Evolutionary conservation across 2,113 vertebrate species (phyloP).

Genomic region (Charadrius vociferus): DNA sequence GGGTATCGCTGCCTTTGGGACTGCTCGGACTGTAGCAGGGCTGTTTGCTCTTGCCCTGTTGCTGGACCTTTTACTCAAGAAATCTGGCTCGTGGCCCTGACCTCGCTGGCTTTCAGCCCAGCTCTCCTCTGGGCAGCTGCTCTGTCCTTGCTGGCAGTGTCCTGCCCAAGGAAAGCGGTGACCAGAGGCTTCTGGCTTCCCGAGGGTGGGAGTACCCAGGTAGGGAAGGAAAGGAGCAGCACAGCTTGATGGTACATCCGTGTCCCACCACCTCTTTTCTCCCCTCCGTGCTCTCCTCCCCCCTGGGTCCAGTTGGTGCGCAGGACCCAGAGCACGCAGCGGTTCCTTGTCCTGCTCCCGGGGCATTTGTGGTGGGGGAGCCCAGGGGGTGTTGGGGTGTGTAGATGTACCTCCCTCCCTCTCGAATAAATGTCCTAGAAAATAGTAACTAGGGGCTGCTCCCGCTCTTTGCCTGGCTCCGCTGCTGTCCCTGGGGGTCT

Average conservation of each 20-base stretch:
- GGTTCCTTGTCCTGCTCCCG: background rate
- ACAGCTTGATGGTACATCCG: too few species aligned
- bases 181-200: background rate
- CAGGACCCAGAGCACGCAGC: background rate
- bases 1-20: rapidly evolving
- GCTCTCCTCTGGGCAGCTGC: background rate
- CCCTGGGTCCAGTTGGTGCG: background rate
- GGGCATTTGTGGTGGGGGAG: rapidly evolving
- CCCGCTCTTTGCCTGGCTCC: background rate
- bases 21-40: background rate
- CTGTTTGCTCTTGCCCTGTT: rapidly evolving
- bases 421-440: rapidly evolving
- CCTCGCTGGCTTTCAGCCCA: background rate
- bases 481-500: background rate
- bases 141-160: background rate
- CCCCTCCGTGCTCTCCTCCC: background rate
- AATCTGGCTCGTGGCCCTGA: background rate
- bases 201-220: background rate
- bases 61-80: background rate
- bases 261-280: background rate
- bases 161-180: background rate
- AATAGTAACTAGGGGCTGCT: background rate
- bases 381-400: rapidly evolving
- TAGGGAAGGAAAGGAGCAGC: background rate
- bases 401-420: too few species aligned